Evolutionary conservation across 2,888 invertebrate species (phyloP).

Genomic region (Campoplex capitator): DNA sequence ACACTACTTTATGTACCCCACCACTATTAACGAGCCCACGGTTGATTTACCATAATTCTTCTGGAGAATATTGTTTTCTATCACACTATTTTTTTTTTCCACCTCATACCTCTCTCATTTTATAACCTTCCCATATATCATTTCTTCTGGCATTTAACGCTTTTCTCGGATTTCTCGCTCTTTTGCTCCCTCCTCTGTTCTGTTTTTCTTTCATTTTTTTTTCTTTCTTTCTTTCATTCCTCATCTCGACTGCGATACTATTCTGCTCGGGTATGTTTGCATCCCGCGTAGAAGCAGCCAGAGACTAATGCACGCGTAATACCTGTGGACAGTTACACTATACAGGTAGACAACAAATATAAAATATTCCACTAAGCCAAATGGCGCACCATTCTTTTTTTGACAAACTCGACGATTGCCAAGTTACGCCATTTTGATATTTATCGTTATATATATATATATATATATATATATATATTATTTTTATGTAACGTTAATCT

Average conservation of each 20-base stretch:
- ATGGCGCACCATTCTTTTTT: not conserved
- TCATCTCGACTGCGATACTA: constrained; percentile 26
- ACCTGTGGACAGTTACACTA: constrained; percentile 2
- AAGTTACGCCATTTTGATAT: not conserved
- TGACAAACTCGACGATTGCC: not conserved
- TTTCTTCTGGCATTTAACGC: constrained; percentile 34
- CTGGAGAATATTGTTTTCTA: constrained; percentile 56
- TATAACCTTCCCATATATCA: constrained; percentile 25
- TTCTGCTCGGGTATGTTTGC: not conserved
- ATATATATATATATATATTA: not conserved
- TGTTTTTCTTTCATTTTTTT: not conserved
- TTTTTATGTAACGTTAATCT: not conserved
- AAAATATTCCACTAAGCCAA: not conserved
- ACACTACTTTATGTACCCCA: constrained; percentile 11
- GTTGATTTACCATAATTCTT: constrained; percentile 47
- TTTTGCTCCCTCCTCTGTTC: not conserved
- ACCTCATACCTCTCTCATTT: not conserved
- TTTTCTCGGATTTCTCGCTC: constrained; percentile 4
- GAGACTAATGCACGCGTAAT: constrained; percentile 30
- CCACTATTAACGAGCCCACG: constrained; percentile 44
- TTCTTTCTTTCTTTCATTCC: constrained; percentile 20
- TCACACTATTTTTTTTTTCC: constrained; percentile 16
- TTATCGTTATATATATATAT: not conserved
- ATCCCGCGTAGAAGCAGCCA: not conserved
- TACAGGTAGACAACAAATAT: not conserved